Conservation (phyloP, 1,140 invertebrate genomes). For the Hestina assimilis region DNA sequence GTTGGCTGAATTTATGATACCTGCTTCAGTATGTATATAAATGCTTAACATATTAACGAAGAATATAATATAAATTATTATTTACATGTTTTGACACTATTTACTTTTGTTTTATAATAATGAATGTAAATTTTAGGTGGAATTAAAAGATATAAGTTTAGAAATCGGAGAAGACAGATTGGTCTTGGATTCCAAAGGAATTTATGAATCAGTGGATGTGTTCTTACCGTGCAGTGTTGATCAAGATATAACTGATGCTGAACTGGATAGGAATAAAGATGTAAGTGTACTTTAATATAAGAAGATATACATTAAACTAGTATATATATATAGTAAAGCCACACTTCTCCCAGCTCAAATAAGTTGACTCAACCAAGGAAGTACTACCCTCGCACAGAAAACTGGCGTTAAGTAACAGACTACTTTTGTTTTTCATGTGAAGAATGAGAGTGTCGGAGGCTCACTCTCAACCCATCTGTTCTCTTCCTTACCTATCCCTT, state of each 20-base stretch:
- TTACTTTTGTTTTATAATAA: not conserved
- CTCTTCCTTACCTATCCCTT: not conserved
- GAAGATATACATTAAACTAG: too few relatives aligned
- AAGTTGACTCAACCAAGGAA: too few relatives aligned
- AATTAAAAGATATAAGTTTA: slow-evolving; percentile 59
- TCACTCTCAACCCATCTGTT: not conserved
- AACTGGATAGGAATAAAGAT: slow-evolving; percentile 64
- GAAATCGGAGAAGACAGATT: slow-evolving; percentile 66
- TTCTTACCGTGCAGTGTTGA: slow-evolving; percentile 67
- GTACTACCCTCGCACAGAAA: too few relatives aligned
- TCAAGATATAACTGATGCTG: slow-evolving; percentile 59
- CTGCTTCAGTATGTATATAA: slow-evolving; percentile 65
- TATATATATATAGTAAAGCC: slow-evolving; percentile 3
- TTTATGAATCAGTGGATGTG: slow-evolving; percentile 54
- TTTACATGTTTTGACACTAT: not conserved
- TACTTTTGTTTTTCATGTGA: not conserved
- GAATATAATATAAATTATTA: not conserved
- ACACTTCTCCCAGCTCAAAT: too few relatives aligned
- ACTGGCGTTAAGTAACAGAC: too few relatives aligned
- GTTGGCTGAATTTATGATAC: slow-evolving; percentile 80
- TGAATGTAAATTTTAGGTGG: slow-evolving; percentile 42
- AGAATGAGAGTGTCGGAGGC: not conserved
- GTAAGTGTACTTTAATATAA: slow-evolving; percentile 40
- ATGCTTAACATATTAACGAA: not conserved
- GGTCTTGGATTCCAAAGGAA: slow-evolving; percentile 56